These are phyloP conservation scores for Liparis tanakae DNA, from an alignment of 2,797 vertebrate species.

Conservation along the genomic window DNA sequence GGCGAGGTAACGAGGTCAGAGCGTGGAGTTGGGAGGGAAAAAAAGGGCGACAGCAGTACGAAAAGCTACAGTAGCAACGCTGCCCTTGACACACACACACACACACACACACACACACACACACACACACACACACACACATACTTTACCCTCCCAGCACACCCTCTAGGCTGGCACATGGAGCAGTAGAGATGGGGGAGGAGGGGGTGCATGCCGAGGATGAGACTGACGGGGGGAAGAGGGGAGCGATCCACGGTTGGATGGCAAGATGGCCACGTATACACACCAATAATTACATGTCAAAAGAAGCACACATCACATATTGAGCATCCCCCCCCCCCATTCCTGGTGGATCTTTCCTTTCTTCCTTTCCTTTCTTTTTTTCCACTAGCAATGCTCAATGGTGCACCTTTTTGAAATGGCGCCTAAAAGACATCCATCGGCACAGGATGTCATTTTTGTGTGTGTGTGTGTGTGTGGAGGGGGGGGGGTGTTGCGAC, in stretches of 20 bases:
- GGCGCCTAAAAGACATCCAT: conserved; percentile 12
- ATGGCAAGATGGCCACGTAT: conserved; percentile 65
- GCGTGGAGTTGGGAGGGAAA: conserved; percentile 31
- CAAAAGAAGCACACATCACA: conserved; percentile 29
- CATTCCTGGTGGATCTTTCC: conserved; percentile 22
- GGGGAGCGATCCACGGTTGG: conserved; percentile 50
- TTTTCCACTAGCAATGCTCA: conserved; percentile 30
- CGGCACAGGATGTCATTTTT: too few species aligned
- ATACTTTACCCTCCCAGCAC: conserved; percentile 70
- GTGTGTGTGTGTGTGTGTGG: too few species aligned
- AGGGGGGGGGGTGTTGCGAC: not conserved
- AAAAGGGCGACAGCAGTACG: conserved; percentile 62
- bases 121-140: conserved; percentile 28
- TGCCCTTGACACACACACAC: conserved; percentile 56
- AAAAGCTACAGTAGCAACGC: conserved; percentile 54
- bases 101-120: conserved; percentile 25
- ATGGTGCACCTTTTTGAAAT: conserved; percentile 31
- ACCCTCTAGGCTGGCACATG: conserved; percentile 78
- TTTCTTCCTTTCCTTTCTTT: too few species aligned
- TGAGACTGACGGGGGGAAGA: conserved; percentile 57
- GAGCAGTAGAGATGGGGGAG: conserved; percentile 32
- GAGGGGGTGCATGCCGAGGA: conserved; percentile 61
- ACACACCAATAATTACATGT: conserved; percentile 20
- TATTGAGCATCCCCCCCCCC: conserved; percentile 11
- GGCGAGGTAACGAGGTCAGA: conserved; percentile 54